phyloP scores from a whole-genome alignment of 2,888 invertebrate species.

The Phyllotreta striolata region DNA sequence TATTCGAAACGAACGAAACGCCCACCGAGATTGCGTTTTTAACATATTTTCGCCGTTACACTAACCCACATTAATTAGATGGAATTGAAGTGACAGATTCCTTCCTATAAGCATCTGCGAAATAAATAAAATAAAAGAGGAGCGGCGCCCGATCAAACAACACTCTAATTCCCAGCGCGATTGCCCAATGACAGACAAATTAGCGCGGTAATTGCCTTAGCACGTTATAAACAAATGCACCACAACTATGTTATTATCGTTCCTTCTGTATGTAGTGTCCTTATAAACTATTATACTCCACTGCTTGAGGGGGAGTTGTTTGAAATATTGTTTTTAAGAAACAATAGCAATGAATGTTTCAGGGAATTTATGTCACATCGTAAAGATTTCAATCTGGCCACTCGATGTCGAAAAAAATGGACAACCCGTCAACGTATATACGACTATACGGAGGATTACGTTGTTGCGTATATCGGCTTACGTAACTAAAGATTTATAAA shows the following conservation, averaged over 20 bases:
- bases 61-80: conserved; percentile 7
- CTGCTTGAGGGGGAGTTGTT: not conserved
- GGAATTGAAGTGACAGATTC: conserved; percentile 10
- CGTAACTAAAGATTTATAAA: too few species aligned
- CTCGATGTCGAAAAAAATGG: too few species aligned
- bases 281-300: not conserved
- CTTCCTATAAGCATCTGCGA: conserved; percentile 4
- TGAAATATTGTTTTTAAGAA: too few species aligned
- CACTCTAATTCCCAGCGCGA: conserved; percentile 29
- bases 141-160: conserved; percentile 19
- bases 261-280: too few species aligned
- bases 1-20: too few species aligned
- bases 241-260: not conserved
- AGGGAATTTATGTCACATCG: too few species aligned
- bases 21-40: not conserved
- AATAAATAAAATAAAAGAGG: not conserved
- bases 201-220: conserved; percentile 26
- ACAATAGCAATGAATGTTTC: too few species aligned
- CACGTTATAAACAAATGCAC: conserved; percentile 29
- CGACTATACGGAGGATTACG: too few species aligned
- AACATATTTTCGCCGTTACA: conserved; percentile 3
- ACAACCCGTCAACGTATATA: too few species aligned
- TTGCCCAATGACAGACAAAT: conserved; percentile 37
- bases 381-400: too few species aligned
- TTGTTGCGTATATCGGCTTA: too few species aligned